Evolutionary conservation across 2,113 vertebrate genomes (phyloP).

Genomic region (Dryoscopus gambensis): DNA sequence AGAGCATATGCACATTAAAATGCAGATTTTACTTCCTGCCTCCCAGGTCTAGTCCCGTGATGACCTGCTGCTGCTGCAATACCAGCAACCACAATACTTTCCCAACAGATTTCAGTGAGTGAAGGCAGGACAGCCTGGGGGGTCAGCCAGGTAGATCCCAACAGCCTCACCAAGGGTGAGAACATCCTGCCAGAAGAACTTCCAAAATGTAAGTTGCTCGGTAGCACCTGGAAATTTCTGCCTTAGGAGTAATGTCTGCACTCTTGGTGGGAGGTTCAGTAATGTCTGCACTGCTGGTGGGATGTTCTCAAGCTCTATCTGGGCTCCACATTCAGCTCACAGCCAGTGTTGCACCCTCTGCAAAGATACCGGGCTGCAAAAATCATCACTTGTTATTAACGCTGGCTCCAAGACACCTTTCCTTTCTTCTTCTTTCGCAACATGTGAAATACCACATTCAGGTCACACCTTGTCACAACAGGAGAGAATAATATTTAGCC

Average conservation of each 20-base stretch:
- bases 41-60: background rate
- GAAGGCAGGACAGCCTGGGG: background rate
- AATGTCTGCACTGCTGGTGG: background rate
- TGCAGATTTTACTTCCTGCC: background rate
- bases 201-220: background rate
- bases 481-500: background rate
- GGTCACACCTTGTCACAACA: background rate
- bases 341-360: accelerated
- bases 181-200: background rate
- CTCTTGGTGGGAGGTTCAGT: background rate
- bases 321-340: background rate
- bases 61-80: background rate
- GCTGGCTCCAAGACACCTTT: background rate
- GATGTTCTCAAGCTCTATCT: background rate
- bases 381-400: background rate
- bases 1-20: constrained; percentile 3
- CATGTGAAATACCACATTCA: background rate
- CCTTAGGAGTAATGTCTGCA: background rate
- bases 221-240: background rate
- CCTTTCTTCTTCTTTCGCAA: background rate
- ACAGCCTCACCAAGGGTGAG: background rate
- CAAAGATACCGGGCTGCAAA: background rate
- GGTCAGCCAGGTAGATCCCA: background rate
- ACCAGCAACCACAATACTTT: background rate
- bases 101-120: background rate